Base-by-base conservation (phyloP, 2,888 invertebrate genomes). In the Clostera curtula region DNA sequence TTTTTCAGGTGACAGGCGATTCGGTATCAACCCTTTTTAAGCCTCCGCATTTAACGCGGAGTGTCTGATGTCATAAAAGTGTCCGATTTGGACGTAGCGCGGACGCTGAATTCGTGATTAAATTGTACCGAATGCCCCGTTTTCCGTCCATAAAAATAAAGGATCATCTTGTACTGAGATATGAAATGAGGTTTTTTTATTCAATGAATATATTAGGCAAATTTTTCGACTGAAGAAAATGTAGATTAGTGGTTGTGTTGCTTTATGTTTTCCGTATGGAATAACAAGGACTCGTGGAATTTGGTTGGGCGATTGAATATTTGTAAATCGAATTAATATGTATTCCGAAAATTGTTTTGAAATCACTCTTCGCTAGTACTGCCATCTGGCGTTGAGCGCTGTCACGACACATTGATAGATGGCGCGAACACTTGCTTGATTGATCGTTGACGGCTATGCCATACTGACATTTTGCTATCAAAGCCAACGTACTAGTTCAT, bases 1-100 rank as follows among this genome's bases (percentile, higher is more conserved):
- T 71, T 72, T 72, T 49, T 65, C 80, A 80, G 82, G 80, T 80
- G 82, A 80, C 80, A 77, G 69, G 65, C 72, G 66, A 62, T 62
- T 61, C 61, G 68, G 66, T 71, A 77, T 77, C 77, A 82, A 83
- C 80, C 82, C 82, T 82, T 83, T 82, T 80, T 80, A 83, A 83
- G 77, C 82, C 75, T 67, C 50, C 73, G 69, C 73, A 68, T 79
- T 82, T 77, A 80, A 73, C 77, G 71, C 67, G 53, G 62, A 77
- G 73, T 75, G 76, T 69, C 76, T 72, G 70, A 69, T 75, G 80
- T 82, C 82, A 83, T 82, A 82, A 82, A 80, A 79, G 73, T 79
- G 79, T 79, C 80, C 72, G 73, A 77, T 77, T 71, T 67, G 73
- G 67, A 74, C 69, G 75, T 72, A 70, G 76, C 69, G 65, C 56